A percentile compares a stretch with the other conserved stretches of the same genome.
phyloP scores from a whole-genome alignment of 2,113 vertebrate genomes.

The Pitta sordida region DNA sequence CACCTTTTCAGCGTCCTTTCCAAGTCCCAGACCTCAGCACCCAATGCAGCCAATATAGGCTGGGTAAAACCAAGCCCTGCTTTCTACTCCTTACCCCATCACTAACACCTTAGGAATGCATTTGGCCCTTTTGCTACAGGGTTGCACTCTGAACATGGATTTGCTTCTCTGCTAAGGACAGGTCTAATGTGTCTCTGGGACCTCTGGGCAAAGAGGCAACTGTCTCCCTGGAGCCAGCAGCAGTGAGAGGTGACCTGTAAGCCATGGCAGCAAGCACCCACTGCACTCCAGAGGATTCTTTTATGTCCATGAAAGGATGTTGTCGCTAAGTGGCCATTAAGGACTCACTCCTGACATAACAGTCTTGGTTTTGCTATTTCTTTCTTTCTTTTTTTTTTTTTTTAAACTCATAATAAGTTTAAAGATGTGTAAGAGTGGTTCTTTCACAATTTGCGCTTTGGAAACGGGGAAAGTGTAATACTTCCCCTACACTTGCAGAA shows the following conservation, averaged over 20 bases:
- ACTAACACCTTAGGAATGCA: rapidly evolving
- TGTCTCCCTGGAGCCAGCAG: background rate
- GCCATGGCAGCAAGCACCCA: rapidly evolving
- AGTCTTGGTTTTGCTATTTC: background rate
- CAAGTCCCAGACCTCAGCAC: background rate
- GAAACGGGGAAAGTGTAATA: background rate
- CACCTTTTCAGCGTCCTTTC: background rate
- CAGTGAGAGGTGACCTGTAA: background rate
- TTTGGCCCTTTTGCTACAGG: background rate
- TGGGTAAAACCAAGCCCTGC: background rate
- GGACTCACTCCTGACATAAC: background rate
- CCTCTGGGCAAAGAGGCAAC: background rate
- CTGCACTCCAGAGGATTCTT: background rate
- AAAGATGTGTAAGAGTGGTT: background rate
- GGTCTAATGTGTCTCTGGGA: background rate
- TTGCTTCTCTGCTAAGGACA: background rate
- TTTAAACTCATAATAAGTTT: background rate
- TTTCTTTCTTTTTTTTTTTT: background rate
- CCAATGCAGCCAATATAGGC: too few species aligned
- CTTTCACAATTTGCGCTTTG: background rate
- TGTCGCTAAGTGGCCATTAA: background rate
- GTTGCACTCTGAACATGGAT: background rate
- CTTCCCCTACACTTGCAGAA: background rate
- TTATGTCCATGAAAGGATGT: background rate
- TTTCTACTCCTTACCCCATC: rapidly evolving